Conservation (phyloP, 2,797 vertebrate species). For the Botia kubotai region DNA sequence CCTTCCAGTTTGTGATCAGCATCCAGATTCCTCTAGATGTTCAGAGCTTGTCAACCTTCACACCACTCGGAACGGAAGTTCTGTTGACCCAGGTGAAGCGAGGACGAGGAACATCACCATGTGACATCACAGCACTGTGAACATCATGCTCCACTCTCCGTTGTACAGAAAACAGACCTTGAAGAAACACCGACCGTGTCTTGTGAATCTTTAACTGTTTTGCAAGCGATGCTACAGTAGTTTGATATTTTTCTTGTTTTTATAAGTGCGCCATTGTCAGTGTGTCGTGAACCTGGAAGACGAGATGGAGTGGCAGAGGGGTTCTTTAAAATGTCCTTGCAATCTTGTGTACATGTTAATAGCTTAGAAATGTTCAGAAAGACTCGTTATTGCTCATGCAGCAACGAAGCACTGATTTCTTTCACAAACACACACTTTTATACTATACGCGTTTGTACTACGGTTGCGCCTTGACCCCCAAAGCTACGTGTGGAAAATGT, state of each 20-base stretch:
- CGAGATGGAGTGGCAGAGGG: background rate
- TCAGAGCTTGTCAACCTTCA: background rate
- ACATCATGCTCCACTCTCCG: slow-evolving; percentile 29
- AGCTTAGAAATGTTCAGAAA: slow-evolving; percentile 42
- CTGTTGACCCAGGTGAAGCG: background rate
- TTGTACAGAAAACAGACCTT: slow-evolving; percentile 43
- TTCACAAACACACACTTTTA: slow-evolving; percentile 11
- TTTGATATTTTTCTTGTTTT: slow-evolving; percentile 5
- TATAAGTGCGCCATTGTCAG: background rate
- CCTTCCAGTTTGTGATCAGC: slow-evolving; percentile 35
- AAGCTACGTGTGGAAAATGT: background rate
- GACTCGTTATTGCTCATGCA: slow-evolving; percentile 6
- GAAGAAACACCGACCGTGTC: slow-evolving; percentile 45
- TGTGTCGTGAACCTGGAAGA: background rate
- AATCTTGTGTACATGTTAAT: slow-evolving; percentile 43
- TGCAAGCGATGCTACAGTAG: slow-evolving; percentile 6
- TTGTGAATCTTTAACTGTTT: slow-evolving; percentile 37
- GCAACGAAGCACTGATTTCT: slow-evolving; percentile 43
- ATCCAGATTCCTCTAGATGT: slow-evolving; percentile 11
- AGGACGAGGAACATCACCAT: slow-evolving; percentile 33
- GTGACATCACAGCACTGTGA: slow-evolving; percentile 48
- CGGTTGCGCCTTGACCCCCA: background rate
- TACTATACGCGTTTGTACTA: background rate
- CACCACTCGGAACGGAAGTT: slow-evolving; percentile 2
- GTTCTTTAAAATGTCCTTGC: slow-evolving; percentile 18